Evolutionary conservation across 2,113 vertebrate species (phyloP).

Genomic region (Fulmarus glacialis): DNA sequence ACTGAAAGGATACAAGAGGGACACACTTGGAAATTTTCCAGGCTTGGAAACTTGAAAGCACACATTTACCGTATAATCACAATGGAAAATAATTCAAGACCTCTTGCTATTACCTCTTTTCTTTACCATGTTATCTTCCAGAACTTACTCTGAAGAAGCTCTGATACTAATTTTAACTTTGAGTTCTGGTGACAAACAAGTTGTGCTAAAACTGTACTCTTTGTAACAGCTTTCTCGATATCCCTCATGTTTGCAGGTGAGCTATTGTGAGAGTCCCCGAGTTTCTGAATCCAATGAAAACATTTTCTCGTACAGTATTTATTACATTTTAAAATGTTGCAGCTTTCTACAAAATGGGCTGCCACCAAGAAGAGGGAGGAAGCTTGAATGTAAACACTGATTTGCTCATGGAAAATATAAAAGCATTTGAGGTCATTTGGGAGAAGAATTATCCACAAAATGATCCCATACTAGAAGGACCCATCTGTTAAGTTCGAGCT

Average conservation of each 20-base stretch:
- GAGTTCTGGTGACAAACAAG: background rate
- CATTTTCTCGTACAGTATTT: background rate
- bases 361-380: background rate
- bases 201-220: background rate
- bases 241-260: background rate
- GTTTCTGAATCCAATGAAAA: background rate
- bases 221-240: background rate
- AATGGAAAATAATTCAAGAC: background rate
- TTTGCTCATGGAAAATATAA: background rate
- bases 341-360: background rate
- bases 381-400: background rate
- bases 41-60: background rate
- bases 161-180: background rate
- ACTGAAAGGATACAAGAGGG: background rate
- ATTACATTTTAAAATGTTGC: background rate
- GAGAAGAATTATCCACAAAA: background rate
- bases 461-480: background rate
- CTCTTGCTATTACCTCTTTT: background rate
- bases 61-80: background rate
- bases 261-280: background rate
- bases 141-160: background rate
- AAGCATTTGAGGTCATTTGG: background rate
- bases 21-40: conserved; percentile 14
- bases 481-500: background rate
- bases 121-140: background rate